Conservation (phyloP, 2,113 vertebrate species). For the Typhlomys cinereus region DNA sequence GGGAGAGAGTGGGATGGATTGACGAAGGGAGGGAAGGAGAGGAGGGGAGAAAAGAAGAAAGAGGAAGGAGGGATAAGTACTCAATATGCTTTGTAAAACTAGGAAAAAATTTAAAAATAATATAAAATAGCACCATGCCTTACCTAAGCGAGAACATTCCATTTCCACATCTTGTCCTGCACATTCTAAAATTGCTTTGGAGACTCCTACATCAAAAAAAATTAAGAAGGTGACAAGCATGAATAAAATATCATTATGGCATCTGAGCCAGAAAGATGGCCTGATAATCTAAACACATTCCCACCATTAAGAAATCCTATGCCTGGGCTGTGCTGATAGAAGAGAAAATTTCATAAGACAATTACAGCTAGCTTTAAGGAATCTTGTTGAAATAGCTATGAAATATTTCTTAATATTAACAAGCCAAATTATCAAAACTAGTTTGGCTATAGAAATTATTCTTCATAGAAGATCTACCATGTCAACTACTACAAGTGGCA, state of each 20-base stretch:
- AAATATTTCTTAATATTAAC: neutral
- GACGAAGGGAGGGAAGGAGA: too few species aligned
- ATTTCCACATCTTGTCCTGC: constrained; percentile 87
- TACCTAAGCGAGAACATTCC: constrained; percentile 86
- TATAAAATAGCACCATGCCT: too few species aligned
- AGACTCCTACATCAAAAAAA: constrained; percentile 89
- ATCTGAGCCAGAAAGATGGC: neutral
- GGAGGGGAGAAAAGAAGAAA: too few species aligned
- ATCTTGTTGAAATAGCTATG: neutral
- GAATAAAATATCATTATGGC: neutral
- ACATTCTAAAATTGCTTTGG: constrained; percentile 91
- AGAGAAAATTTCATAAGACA: constrained; percentile 23
- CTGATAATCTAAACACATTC: neutral
- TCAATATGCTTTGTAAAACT: too few species aligned
- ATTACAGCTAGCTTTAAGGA: neutral
- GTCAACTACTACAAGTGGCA: neutral
- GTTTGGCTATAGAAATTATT: neutral
- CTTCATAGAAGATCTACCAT: neutral
- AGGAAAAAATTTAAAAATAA: too few species aligned
- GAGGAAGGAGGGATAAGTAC: too few species aligned
- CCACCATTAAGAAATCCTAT: neutral
- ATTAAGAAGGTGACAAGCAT: constrained; percentile 28
- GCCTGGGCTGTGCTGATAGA: neutral
- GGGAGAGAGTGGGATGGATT: too few species aligned
- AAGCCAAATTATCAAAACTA: neutral